Evolutionary conservation across 2,797 vertebrate genomes (phyloP).

Genomic region (Sibirionetta formosa): DNA sequence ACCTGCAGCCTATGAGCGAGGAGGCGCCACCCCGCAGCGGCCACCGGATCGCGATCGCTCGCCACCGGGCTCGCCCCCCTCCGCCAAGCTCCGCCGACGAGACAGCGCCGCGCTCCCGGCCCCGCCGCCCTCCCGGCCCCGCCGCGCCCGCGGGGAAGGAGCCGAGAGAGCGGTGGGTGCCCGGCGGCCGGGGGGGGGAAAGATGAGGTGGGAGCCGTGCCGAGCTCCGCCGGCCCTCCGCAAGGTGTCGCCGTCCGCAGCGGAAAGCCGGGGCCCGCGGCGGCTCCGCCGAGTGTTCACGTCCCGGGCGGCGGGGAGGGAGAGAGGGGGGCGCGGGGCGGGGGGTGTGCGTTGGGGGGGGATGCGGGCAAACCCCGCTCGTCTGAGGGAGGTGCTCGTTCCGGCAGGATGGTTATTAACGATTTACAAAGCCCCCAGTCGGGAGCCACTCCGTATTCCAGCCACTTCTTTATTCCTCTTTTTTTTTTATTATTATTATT

Average conservation of each 20-base stretch:
- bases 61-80: too few relatives aligned
- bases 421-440: background rate
- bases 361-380: background rate
- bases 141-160: slow-evolving; percentile 2
- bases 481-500: too few relatives aligned
- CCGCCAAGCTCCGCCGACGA: background rate
- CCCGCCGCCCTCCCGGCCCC: background rate
- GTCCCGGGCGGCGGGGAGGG: background rate
- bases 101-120: background rate
- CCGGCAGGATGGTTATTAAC: background rate
- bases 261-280: background rate
- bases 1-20: slow-evolving; percentile 11
- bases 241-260: slow-evolving; percentile 82
- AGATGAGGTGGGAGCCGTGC: too few relatives aligned
- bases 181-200: background rate
- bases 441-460: background rate
- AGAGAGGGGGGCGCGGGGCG: background rate
- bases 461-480: background rate
- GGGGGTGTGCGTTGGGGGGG: background rate
- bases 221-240: slow-evolving; percentile 51
- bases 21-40: slow-evolving; percentile 47
- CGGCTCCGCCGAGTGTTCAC: background rate
- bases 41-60: background rate
- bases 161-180: slow-evolving; percentile 55
- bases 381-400: background rate